These are phyloP conservation scores for Scaptodrosophila lebanonensis DNA, from an alignment of 1,140 invertebrate species.

Conservation along the genomic window DNA sequence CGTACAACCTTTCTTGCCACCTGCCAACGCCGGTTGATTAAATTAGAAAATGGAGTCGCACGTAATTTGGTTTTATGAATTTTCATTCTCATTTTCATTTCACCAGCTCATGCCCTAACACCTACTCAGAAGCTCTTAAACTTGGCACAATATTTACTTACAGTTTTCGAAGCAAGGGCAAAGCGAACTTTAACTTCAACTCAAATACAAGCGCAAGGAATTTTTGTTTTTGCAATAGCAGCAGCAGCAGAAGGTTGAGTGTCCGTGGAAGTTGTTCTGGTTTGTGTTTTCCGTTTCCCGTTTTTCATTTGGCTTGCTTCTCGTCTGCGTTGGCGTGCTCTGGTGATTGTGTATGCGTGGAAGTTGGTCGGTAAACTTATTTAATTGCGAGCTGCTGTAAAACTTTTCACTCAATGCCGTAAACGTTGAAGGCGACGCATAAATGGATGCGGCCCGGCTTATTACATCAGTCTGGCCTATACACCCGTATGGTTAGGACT, in stretches of 20 bases:
- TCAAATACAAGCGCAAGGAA: not conserved
- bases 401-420: conserved; percentile 41
- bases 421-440: conserved; percentile 14
- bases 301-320: conserved; percentile 4
- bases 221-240: conserved; percentile 18
- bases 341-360: conserved; percentile 1
- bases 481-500: no score
- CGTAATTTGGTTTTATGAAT: conserved; percentile 60
- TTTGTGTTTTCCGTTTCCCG: conserved; percentile 19
- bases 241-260: not conserved
- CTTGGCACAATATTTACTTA: conserved; percentile 47
- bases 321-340: no score
- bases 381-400: conserved; percentile 63
- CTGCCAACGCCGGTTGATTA: conserved; percentile 57
- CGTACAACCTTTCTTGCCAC: conserved; percentile 21
- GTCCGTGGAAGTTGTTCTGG: conserved; percentile 20
- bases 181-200: no score
- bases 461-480: conserved; percentile 28
- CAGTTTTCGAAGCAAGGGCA: no score
- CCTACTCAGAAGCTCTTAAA: conserved; percentile 27
- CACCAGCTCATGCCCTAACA: conserved; percentile 13
- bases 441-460: conserved; percentile 26
- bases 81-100: conserved; percentile 39
- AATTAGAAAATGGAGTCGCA: conserved; percentile 59
- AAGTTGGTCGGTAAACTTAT: conserved; percentile 51